phyloP scores from a whole-genome alignment of 2,113 vertebrate genomes.

The Aptenodytes patagonicus region DNA sequence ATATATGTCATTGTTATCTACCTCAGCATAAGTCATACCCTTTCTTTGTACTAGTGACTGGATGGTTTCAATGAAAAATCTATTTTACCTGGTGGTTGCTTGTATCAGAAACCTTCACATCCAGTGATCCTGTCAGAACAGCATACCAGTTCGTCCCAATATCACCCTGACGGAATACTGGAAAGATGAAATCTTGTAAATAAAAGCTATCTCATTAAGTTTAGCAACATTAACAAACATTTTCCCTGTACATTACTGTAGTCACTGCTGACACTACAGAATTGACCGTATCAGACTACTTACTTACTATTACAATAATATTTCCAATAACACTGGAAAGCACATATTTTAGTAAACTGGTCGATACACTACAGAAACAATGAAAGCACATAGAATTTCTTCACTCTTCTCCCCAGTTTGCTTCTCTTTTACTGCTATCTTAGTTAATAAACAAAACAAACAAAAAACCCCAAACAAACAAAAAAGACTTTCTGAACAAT shows the following conservation, averaged over 20 bases:
- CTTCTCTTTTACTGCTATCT: background rate
- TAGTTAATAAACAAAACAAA: background rate
- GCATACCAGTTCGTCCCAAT: slow-evolving; percentile 98
- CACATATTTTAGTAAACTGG: background rate
- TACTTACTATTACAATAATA: background rate
- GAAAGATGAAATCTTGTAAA: slow-evolving; percentile 31
- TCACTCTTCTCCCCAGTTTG: background rate
- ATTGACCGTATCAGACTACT: background rate
- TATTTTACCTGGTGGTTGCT: slow-evolving; percentile 89
- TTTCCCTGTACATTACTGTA: background rate
- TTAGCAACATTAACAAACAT: background rate
- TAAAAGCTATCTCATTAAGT: background rate
- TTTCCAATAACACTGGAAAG: background rate
- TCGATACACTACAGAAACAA: background rate
- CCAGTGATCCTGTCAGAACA: slow-evolving; percentile 92
- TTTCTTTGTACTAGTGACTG: background rate
- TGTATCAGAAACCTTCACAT: slow-evolving; percentile 96
- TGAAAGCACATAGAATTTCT: background rate
- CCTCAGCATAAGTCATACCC: background rate
- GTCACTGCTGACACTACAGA: background rate
- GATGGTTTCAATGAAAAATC: background rate
- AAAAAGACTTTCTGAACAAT: background rate
- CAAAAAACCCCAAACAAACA: background rate
- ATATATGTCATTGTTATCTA: background rate
- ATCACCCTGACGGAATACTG: slow-evolving; percentile 97